These are phyloP conservation scores for Macropis europaea DNA, from an alignment of 2,888 invertebrate genomes.

Conservation along the genomic window DNA sequence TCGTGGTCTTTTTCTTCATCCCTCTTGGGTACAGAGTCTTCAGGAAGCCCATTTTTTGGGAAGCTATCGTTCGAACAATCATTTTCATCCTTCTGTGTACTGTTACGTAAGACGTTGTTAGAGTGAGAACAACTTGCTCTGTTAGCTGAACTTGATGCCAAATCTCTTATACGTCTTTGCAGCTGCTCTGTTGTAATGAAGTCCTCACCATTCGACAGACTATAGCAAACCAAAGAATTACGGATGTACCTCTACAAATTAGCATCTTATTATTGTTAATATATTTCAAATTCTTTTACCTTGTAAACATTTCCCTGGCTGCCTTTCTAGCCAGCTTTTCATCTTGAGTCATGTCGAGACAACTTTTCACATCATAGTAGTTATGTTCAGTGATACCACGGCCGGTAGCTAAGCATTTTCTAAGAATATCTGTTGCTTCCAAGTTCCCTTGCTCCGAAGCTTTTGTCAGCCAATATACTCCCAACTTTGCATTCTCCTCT, in stretches of 20 bases:
- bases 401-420: constrained; percentile 87
- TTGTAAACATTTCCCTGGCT: constrained; percentile 92
- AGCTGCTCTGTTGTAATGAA: constrained; percentile 92
- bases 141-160: constrained; percentile 61
- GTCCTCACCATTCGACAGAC: constrained; percentile 91
- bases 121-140: constrained; percentile 42
- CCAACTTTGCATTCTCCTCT: constrained; percentile 89
- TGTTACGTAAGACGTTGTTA: constrained; percentile 44
- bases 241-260: background rate
- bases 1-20: constrained; percentile 61
- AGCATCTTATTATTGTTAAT: background rate
- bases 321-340: constrained; percentile 94
- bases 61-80: constrained; percentile 62
- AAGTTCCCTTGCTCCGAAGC: constrained; percentile 95
- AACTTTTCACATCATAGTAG: constrained; percentile 87
- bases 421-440: constrained; percentile 90
- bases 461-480: constrained; percentile 94
- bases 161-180: constrained; percentile 87
- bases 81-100: constrained; percentile 61
- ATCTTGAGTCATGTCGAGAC: constrained; percentile 90
- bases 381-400: constrained; percentile 88
- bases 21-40: constrained; percentile 57
- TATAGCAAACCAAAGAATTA: constrained; percentile 70
- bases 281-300: constrained; percentile 79
- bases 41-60: constrained; percentile 65